Conservation (phyloP, 2,888 invertebrate species). For the Drosophila cognata region DNA sequence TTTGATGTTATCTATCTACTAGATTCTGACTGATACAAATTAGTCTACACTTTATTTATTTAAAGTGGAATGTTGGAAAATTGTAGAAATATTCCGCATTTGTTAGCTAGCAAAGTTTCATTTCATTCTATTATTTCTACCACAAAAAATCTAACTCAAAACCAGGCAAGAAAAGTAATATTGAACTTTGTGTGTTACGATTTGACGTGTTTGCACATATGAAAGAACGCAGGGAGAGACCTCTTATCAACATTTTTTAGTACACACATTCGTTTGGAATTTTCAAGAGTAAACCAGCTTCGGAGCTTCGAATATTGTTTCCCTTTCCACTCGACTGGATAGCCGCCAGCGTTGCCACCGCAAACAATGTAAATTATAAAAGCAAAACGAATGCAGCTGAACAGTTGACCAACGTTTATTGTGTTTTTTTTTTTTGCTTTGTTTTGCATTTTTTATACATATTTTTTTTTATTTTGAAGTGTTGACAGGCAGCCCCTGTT, state of each 20-base stretch:
- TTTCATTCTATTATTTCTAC: background rate
- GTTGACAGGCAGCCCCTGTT: constrained; percentile 56
- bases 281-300: constrained; percentile 32
- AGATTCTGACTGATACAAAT: background rate
- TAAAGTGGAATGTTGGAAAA: background rate
- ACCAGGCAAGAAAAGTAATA: background rate
- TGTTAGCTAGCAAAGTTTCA: background rate
- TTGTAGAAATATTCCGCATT: background rate
- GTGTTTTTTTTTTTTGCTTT: constrained; percentile 21
- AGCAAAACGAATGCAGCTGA: constrained; percentile 65
- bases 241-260: constrained; percentile 9
- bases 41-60: background rate
- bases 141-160: background rate
- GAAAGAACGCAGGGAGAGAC: background rate
- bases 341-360: constrained; percentile 46
- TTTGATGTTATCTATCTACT: background rate
- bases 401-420: constrained; percentile 51
- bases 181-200: background rate
- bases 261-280: constrained; percentile 23
- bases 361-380: constrained; percentile 79
- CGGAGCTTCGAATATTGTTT: constrained; percentile 36
- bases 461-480: constrained; percentile 47
- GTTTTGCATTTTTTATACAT: background rate
- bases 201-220: constrained; percentile 4
- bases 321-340: constrained; percentile 40